Evolutionary conservation across 2,888 invertebrate genomes (phyloP).

Genomic region (Boloria euphrosyne): DNA sequence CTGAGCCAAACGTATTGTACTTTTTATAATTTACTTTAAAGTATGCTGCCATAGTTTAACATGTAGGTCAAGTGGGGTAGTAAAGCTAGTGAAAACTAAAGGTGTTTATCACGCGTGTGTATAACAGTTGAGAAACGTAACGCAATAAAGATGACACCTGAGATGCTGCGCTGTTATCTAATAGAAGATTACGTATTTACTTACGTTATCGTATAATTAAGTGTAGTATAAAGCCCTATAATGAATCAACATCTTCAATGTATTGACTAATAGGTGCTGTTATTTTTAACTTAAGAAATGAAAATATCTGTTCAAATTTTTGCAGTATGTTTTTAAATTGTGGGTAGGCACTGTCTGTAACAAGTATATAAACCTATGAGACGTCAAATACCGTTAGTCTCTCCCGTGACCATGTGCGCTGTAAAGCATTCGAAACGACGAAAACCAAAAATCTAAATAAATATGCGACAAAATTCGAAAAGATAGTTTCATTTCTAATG

Average conservation of each 20-base stretch:
- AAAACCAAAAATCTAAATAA: too few relatives aligned
- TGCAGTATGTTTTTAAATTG: too few relatives aligned
- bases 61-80: background rate
- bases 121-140: conserved; percentile 1
- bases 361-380: too few relatives aligned
- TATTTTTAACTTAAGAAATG: background rate
- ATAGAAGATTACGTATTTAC: conserved; percentile 7
- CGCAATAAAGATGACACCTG: conserved; percentile 18
- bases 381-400: too few relatives aligned
- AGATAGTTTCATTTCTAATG: too few relatives aligned
- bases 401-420: too few relatives aligned
- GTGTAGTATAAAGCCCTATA: background rate
- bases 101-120: conserved; percentile 13
- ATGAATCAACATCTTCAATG: background rate
- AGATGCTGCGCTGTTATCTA: conserved; percentile 9
- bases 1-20: too few relatives aligned
- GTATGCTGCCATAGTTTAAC: background rate
- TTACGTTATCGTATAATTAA: conserved; percentile 2
- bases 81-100: conserved; percentile 5
- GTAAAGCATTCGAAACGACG: too few relatives aligned
- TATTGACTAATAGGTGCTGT: background rate
- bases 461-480: too few relatives aligned
- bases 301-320: too few relatives aligned
- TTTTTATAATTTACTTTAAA: background rate
- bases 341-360: too few relatives aligned